Evolutionary conservation across 2,797 vertebrate genomes (phyloP), one percentile per base, ranked within the genome.

Genomic region (Eupleurogrammus muticus): DNA sequence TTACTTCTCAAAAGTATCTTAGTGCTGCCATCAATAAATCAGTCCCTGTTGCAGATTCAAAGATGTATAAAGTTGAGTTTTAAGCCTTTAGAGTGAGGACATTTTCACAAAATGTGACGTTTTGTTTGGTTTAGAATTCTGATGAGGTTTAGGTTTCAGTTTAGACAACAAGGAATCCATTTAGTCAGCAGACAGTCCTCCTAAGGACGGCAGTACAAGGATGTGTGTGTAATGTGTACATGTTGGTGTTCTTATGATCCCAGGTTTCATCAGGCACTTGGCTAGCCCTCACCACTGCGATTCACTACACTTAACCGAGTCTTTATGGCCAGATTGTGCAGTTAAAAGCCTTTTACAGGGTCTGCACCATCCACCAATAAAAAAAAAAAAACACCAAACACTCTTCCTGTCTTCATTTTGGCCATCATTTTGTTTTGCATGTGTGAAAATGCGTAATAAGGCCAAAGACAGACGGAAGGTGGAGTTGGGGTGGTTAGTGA

Each of bases 311-410:
- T 94, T 93, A 91, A 93, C 91, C 81, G 77, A 86, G 78, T 71
- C 82, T 94, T 94, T 92, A 93, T 85, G 55, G 84, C 77, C 83
- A 70, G 84, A 89, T 84, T 81, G 84, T 19, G 71, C 84, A 83
- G 91, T 93, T 90, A 91, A 94, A 93, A 83, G 68, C 67, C 83
- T 94, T n/a, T 95, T 92, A 94, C 81, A 52, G 85, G 87, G 78
- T 82, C 88, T 83, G 80, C 79, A 80, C 83, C 89, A 78, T 93
- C 83, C 89, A 91, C 90, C 89, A 89, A 89, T 94, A 93, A 93
- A 90, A 86, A 53, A 79, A 63, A 81, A 70, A 78, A 89, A 88
- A 83, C 75, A 72, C 87, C 86, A 28, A 28, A n/a, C n/a, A n/a
- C 72, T 82, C 83, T 93, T 93, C 89, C 92, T 91, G 87, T 92